These are phyloP conservation scores for Microhierax caerulescens DNA, from an alignment of 2,797 vertebrate genomes.

Conservation along the genomic window DNA sequence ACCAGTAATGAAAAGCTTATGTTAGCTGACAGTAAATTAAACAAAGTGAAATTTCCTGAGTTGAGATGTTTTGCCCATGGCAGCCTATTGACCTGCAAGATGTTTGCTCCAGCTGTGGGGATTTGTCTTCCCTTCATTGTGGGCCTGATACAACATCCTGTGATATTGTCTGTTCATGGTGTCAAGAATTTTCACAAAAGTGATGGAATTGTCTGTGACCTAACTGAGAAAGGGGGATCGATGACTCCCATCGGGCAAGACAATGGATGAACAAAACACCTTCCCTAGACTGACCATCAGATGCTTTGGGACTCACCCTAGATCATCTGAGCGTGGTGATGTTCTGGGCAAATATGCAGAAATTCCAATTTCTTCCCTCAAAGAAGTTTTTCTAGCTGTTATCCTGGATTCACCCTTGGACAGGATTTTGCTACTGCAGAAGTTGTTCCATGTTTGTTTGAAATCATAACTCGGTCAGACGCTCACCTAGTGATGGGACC, in stretches of 20 bases:
- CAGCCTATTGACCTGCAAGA: not conserved
- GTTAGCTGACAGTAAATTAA: not conserved
- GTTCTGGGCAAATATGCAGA: not conserved
- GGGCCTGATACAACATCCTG: not conserved
- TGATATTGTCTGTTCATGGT: fast-evolving
- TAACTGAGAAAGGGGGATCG: not conserved
- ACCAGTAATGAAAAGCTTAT: not conserved
- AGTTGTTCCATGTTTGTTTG: not conserved
- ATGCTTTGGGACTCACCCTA: not conserved
- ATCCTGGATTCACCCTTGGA: not conserved
- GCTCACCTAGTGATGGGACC: fast-evolving
- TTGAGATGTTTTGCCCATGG: not conserved
- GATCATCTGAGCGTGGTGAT: not conserved
- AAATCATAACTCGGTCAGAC: not conserved
- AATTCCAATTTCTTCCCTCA: not conserved
- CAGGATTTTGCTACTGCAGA: not conserved
- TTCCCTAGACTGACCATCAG: not conserved
- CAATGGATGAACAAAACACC: not conserved
- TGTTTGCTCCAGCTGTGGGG: not conserved
- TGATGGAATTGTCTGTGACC: not conserved
- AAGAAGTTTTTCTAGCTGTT: not conserved
- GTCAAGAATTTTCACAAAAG: not conserved
- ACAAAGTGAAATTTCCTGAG: not conserved
- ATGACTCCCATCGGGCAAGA: not conserved
- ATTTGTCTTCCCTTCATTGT: not conserved